Base-by-base conservation (phyloP, 2,888 invertebrate genomes). In the Hirtodrosophila alboralis region DNA sequence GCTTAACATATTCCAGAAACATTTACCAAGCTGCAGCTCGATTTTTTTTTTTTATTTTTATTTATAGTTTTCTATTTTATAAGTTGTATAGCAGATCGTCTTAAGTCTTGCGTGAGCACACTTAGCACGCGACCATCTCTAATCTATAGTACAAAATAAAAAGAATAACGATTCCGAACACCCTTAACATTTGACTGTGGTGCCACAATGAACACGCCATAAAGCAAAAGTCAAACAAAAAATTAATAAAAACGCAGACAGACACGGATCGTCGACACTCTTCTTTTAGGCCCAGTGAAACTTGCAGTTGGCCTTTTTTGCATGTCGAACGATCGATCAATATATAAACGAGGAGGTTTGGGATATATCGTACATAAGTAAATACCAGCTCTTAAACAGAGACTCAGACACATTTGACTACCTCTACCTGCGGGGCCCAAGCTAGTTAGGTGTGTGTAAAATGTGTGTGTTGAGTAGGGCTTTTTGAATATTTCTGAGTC, bases 181-280 rank as follows among this genome's bases (percentile, higher is more conserved):
- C 34, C 37, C 54, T 60, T 74, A 70, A 58, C 74, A 74, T 68
- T 70, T 60, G 79, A 54, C 56, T 67, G 76, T 65, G 77, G 75
- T 73, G 81, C 73, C 71, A 84, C 83, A 86, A 86, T 78, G 85
- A 81, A 75, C 83, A 84, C 72, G 63, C 71, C 84, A 86, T 86
- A 86, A 83, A 86, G 84, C 86, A 80, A 84, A 83, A 83, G 86
- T 83, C 83, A 83, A 83, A 86, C 86, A 84, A 86, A 74, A 86
- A 86, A 83, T 83, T 83, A 83, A 83, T 83, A 83, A 84, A 70
- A 84, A 72, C 12, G 56, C 45, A 52, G 44, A 51, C 9, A 40
- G 47, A 62, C 45, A 34, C 33, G 16, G 66, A 52, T 33, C 16
- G 27, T 33, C 16, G 27, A 57, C 64, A 52, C 27, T 44, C 48